Conservation (phyloP, 2,797 vertebrate genomes). For the Tapera naevia region DNA sequence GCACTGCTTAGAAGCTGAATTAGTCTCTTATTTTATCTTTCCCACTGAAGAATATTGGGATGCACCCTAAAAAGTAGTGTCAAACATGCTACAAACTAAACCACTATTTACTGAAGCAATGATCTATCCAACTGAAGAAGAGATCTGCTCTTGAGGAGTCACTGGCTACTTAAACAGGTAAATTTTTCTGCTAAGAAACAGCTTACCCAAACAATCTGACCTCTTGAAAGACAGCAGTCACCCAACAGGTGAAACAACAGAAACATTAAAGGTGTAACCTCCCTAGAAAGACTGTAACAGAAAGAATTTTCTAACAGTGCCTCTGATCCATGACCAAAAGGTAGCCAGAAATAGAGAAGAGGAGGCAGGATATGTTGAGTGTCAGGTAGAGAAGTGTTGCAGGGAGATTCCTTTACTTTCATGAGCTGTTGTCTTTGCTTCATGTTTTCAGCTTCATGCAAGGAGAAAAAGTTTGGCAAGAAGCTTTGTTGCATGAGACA, state of each 20-base stretch:
- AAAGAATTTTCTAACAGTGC: background rate
- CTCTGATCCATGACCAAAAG: constrained; percentile 33
- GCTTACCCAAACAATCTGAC: background rate
- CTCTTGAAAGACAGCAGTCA: background rate
- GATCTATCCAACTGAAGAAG: background rate
- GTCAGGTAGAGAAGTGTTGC: background rate
- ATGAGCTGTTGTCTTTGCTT: background rate
- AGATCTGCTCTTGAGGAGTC: background rate
- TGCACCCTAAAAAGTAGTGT: background rate
- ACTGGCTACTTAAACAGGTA: background rate
- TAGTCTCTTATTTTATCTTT: background rate
- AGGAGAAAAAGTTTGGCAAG: constrained; percentile 6
- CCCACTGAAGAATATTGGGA: background rate
- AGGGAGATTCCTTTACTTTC: constrained; percentile 27
- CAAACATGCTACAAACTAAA: background rate
- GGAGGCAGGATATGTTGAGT: background rate
- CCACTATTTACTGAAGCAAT: background rate
- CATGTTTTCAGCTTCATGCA: background rate
- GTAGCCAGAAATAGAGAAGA: background rate
- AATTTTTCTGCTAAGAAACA: background rate
- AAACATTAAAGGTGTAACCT: background rate
- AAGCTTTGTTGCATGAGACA: background rate
- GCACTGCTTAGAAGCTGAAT: background rate
- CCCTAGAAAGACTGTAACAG: constrained; percentile 26
- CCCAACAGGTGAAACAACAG: background rate